A percentile compares a stretch with the other conserved stretches of the same genome.
These are phyloP conservation scores for Ptychadena robeensis DNA, from an alignment of 2,797 vertebrate species.

Conservation along the genomic window DNA sequence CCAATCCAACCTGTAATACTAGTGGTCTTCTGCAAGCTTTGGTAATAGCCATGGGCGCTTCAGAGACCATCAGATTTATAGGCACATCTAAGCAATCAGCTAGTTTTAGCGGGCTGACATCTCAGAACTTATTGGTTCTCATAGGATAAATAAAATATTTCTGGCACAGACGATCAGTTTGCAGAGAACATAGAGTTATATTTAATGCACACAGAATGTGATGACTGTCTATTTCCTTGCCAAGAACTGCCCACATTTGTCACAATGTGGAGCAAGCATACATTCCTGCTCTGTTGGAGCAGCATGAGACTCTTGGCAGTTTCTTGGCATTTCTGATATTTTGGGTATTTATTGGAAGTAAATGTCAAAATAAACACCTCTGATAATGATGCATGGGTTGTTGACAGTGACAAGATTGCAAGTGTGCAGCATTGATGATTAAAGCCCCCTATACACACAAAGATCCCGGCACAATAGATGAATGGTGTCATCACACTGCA, in stretches of 20 bases:
- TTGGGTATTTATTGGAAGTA: neutral
- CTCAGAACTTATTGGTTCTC: neutral
- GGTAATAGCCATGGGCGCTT: too few relatives aligned
- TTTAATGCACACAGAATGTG: conserved; percentile 28
- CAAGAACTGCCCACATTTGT: conserved; percentile 47
- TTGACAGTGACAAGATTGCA: too few relatives aligned
- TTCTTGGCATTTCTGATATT: conserved; percentile 19
- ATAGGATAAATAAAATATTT: neutral
- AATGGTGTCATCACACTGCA: too few relatives aligned
- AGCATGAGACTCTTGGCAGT: neutral
- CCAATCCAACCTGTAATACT: neutral
- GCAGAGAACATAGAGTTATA: conserved; percentile 10
- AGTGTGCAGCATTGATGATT: too few relatives aligned
- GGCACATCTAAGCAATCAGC: neutral
- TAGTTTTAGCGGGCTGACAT: neutral
- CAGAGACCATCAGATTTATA: neutral
- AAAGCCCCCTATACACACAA: too few relatives aligned
- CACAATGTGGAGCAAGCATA: conserved; percentile 31
- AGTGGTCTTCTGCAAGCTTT: neutral
- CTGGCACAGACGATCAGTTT: neutral
- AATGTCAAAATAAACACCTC: neutral
- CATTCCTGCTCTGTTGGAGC: neutral
- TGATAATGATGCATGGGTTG: neutral
- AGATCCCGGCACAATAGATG: too few relatives aligned
- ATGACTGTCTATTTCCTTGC: conserved; percentile 11